A percentile compares a stretch with the other conserved stretches of the same genome.
These are phyloP conservation scores for Prietella phreatophila DNA, from an alignment of 2,113 vertebrate species.

Conservation along the genomic window DNA sequence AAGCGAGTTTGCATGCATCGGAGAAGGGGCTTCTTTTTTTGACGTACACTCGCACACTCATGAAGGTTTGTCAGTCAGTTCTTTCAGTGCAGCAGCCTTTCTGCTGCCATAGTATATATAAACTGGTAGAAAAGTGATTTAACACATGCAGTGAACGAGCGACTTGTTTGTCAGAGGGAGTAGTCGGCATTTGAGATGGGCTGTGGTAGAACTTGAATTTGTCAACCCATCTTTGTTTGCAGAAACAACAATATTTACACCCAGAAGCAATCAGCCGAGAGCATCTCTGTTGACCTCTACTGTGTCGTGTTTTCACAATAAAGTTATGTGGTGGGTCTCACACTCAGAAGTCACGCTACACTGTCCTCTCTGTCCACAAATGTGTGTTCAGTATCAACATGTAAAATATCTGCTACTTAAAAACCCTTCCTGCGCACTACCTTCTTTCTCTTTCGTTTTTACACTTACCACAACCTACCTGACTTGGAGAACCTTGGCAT, in stretches of 20 bases:
- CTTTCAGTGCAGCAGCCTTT: not conserved
- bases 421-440: not conserved
- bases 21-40: constrained; percentile 63
- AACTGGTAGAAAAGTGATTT: not conserved
- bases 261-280: constrained; percentile 58
- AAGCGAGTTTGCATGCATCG: constrained; percentile 74
- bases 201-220: constrained; percentile 9
- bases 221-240: constrained; percentile 54
- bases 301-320: constrained; percentile 74
- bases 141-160: constrained; percentile 39
- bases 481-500: not conserved
- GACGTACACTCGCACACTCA: constrained; percentile 44
- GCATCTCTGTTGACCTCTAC: constrained; percentile 67
- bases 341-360: constrained; percentile 60
- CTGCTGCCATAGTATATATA: constrained; percentile 20
- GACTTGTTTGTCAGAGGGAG: constrained; percentile 48
- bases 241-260: constrained; percentile 68
- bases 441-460: not conserved
- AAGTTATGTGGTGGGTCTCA: constrained; percentile 54
- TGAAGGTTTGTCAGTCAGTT: constrained; percentile 1
- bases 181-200: constrained; percentile 30
- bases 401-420: constrained; percentile 18
- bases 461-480: constrained; percentile 2
- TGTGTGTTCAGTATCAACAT: constrained; percentile 65
- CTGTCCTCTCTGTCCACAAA: constrained; percentile 63